Percentiles rank a stretch among this genome's conserved stretches.
These are phyloP conservation scores for Scelioninae gen. 2 DNA, from an alignment of 2,888 invertebrate genomes.

Conservation along the genomic window DNA sequence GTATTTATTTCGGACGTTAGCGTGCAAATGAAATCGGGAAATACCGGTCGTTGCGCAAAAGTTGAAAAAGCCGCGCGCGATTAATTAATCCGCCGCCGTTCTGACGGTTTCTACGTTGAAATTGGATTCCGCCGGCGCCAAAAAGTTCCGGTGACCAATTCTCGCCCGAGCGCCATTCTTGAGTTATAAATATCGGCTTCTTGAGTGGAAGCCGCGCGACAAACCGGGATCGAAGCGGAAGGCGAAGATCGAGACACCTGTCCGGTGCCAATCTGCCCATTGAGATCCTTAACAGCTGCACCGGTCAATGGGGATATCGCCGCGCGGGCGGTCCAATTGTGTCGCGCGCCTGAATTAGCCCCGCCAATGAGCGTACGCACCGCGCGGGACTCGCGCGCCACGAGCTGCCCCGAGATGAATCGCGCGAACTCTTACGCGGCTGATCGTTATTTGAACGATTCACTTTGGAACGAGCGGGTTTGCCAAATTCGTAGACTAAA, in stretches of 20 bases:
- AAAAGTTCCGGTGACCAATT: slow-evolving; percentile 64
- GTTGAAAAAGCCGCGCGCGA: slow-evolving; percentile 29
- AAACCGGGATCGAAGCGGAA: slow-evolving; percentile 53
- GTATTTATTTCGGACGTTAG: slow-evolving; percentile 46
- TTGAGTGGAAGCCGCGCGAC: slow-evolving; percentile 28
- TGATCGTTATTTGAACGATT: slow-evolving; percentile 43
- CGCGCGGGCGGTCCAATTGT: slow-evolving; percentile 67
- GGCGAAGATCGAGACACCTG: slow-evolving; percentile 35
- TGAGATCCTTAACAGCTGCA: slow-evolving; percentile 71
- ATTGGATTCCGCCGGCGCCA: too few relatives aligned
- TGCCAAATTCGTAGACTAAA: slow-evolving; percentile 43
- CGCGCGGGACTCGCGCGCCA: slow-evolving; percentile 58
- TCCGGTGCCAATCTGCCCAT: slow-evolving; percentile 71
- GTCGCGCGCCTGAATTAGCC: slow-evolving; percentile 66
- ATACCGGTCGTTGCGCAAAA: slow-evolving; percentile 17
- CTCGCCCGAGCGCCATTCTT: slow-evolving; percentile 68
- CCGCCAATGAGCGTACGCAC: slow-evolving; percentile 60
- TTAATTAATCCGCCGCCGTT: slow-evolving; percentile 13
- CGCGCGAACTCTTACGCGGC: slow-evolving; percentile 43
- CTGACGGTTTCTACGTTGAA: too few relatives aligned
- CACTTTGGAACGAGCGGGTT: slow-evolving; percentile 16
- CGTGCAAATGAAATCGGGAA: slow-evolving; percentile 51
- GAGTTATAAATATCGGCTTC: slow-evolving; percentile 68
- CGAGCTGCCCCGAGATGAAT: slow-evolving; percentile 56
- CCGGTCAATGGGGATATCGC: slow-evolving; percentile 69